Evolutionary conservation across 2,113 vertebrate species (phyloP).

Genomic region (Bubo scandiacus): DNA sequence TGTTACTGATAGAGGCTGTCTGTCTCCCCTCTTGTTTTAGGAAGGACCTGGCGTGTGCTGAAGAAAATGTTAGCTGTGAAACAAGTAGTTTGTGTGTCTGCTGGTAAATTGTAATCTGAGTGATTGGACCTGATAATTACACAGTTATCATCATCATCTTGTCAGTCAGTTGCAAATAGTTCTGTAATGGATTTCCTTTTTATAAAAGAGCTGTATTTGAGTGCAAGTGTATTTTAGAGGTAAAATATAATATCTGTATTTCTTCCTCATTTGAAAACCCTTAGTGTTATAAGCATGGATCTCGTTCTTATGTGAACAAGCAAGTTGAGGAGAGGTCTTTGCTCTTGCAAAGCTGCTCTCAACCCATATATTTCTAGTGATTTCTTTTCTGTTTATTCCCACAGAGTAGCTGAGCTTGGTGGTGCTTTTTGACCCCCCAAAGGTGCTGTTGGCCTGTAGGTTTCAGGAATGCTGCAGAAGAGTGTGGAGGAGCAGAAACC

Average conservation of each 20-base stretch:
- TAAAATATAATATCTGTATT: neutral
- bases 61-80: conserved; percentile 25
- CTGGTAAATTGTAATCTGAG: conserved; percentile 47
- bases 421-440: neutral
- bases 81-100: conserved; percentile 34
- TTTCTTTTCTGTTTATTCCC: neutral
- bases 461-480: neutral
- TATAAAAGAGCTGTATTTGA: neutral
- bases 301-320: neutral
- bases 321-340: neutral
- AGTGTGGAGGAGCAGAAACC: neutral
- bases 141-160: conserved; percentile 43
- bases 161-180: conserved; percentile 51
- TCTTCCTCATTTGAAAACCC: neutral
- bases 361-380: neutral
- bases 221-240: neutral
- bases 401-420: neutral
- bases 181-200: conserved; percentile 14
- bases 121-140: conserved; percentile 43
- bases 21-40: neutral
- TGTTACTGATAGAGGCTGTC: neutral
- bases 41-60: neutral
- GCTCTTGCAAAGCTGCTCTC: neutral
- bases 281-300: neutral
- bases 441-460: neutral